Conservation (phyloP, 2,113 vertebrate species). For the Channa argus region DNA sequence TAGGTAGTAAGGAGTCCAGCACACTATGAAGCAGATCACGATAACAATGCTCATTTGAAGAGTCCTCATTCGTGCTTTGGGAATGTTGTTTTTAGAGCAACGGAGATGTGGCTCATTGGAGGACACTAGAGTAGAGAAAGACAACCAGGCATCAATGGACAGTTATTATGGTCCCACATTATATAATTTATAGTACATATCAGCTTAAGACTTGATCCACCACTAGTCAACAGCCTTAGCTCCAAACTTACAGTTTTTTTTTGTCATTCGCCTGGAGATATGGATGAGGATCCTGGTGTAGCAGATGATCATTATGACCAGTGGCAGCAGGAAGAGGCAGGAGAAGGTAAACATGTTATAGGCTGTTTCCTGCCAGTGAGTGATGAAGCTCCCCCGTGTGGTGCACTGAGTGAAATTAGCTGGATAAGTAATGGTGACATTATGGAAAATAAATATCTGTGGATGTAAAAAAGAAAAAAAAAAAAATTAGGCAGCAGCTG, state of each 20-base stretch:
- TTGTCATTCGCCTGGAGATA: constrained; percentile 82
- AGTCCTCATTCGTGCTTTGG: constrained; percentile 82
- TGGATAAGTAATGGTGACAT: constrained; percentile 79
- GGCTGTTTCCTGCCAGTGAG: constrained; percentile 82
- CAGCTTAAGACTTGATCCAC: too few relatives aligned
- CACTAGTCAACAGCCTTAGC: too few relatives aligned
- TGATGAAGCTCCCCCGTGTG: constrained; percentile 79
- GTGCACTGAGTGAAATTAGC: constrained; percentile 84
- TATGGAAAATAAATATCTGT: constrained; percentile 83
- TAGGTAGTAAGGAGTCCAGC: constrained; percentile 81
- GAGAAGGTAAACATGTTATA: constrained; percentile 87
- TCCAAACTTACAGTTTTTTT: constrained; percentile 70
- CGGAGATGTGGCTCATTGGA: constrained; percentile 79
- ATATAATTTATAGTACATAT: not conserved
- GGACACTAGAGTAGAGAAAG: constrained; percentile 54
- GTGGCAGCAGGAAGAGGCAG: constrained; percentile 83
- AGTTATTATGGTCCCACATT: too few relatives aligned
- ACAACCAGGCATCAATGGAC: too few relatives aligned
- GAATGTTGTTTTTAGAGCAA: constrained; percentile 85
- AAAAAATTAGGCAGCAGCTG: too few relatives aligned
- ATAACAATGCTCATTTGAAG: constrained; percentile 86
- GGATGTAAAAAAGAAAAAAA: too few relatives aligned
- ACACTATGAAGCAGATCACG: constrained; percentile 84
- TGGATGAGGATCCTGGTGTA: constrained; percentile 83
- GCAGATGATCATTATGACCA: constrained; percentile 84